Conservation (phyloP, 1,140 invertebrate genomes). For the Calosoma granatense region DNA sequence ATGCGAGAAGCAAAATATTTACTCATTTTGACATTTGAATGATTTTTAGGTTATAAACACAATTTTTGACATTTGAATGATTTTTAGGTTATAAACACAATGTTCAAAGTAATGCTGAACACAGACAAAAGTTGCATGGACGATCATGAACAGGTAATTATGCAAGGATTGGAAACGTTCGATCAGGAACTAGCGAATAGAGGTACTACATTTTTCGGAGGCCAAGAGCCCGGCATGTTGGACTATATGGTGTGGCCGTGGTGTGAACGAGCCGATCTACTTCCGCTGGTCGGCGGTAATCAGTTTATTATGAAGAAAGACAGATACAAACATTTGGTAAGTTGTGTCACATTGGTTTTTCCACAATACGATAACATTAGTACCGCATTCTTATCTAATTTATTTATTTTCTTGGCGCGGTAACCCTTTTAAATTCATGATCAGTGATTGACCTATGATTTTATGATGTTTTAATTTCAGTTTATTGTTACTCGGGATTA, state of each 20-base stretch:
- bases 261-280: conserved; percentile 58
- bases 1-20: no score
- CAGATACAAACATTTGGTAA: conserved; percentile 27
- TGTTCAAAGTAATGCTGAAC: conserved; percentile 22
- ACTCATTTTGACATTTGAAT: background rate
- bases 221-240: conserved; percentile 63
- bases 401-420: no score
- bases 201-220: conserved; percentile 56
- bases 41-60: conserved; percentile 33
- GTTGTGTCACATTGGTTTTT: conserved; percentile 11
- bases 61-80: background rate
- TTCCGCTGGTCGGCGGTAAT: conserved; percentile 42
- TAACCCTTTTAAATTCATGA: no score
- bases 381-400: no score
- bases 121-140: conserved; percentile 22
- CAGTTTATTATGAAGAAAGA: conserved; percentile 41
- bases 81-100: conserved; percentile 25
- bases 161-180: conserved; percentile 49
- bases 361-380: no score
- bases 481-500: no score
- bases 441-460: no score
- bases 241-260: conserved; percentile 89
- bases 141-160: conserved; percentile 24
- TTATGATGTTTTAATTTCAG: no score
- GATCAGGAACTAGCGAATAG: conserved; percentile 55